phyloP scores from a whole-genome alignment of 2,888 invertebrate species.

The Didymodactylos carnosus region DNA sequence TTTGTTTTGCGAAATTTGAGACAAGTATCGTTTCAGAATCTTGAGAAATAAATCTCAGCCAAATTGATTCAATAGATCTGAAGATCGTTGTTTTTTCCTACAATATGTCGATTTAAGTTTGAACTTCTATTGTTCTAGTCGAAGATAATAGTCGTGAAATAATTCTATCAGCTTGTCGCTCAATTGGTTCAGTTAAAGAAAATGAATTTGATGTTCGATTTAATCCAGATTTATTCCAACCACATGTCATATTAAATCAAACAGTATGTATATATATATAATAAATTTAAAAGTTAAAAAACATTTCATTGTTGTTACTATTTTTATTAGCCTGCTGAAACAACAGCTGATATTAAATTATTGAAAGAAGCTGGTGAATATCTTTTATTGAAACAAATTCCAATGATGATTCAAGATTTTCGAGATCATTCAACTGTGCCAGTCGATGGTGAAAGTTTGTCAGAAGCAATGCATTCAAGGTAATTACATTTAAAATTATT shows the following conservation, averaged over 20 bases:
- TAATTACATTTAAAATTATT: slow-evolving; percentile 18
- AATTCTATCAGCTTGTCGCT: slow-evolving; percentile 65
- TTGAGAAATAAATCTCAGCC: no score
- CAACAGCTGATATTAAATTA: slow-evolving; percentile 63
- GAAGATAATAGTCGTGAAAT: slow-evolving; percentile 64
- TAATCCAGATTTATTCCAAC: slow-evolving; percentile 92
- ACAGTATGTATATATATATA: slow-evolving; percentile 28
- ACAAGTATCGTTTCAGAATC: no score
- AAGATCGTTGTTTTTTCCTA: no score
- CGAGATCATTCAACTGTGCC: slow-evolving; percentile 74
- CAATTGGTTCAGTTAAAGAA: slow-evolving; percentile 79
- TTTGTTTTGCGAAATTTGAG: background rate
- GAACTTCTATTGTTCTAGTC: slow-evolving; percentile 37
- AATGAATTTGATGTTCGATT: slow-evolving; percentile 89
- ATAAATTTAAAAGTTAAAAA: background rate
- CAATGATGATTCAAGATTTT: slow-evolving; percentile 50
- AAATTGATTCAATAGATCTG: no score
- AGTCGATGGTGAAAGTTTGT: slow-evolving; percentile 75
- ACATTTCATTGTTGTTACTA: slow-evolving; percentile 1
- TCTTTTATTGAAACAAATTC: slow-evolving; percentile 74
- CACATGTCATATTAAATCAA: slow-evolving; percentile 65
- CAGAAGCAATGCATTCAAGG: slow-evolving; percentile 71
- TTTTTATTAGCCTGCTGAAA: slow-evolving; percentile 38
- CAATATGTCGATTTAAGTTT: no score
- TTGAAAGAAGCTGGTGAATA: slow-evolving; percentile 89